phyloP scores from a whole-genome alignment of 2,888 invertebrate species.

The Odontocerum albicorne region DNA sequence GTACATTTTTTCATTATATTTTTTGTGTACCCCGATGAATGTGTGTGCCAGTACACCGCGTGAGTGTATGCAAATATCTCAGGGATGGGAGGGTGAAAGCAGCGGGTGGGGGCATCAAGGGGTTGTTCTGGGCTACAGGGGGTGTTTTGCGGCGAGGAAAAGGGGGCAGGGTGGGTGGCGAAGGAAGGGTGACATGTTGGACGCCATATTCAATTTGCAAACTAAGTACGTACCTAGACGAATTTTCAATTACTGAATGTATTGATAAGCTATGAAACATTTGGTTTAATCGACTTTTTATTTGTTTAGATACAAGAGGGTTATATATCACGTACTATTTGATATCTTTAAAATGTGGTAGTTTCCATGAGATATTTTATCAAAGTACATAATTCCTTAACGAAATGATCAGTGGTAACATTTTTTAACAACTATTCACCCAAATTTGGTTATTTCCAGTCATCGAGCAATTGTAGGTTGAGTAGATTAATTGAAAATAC shows the following conservation, averaged over 20 bases:
- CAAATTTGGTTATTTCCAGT: too few relatives aligned
- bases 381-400: too few relatives aligned
- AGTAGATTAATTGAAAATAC: too few relatives aligned
- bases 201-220: constrained; percentile 25
- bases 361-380: too few relatives aligned
- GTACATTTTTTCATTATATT: constrained; percentile 2
- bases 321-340: too few relatives aligned
- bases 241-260: constrained; percentile 7
- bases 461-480: too few relatives aligned
- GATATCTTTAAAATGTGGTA: too few relatives aligned
- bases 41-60: background rate
- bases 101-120: constrained; percentile 1
- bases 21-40: background rate
- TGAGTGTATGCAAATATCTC: constrained; percentile 23
- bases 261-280: background rate
- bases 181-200: constrained; percentile 19
- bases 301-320: too few relatives aligned
- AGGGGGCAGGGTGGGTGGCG: background rate
- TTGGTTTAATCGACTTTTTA: too few relatives aligned
- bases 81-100: background rate
- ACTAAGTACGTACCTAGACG: constrained; percentile 1
- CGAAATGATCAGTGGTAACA: too few relatives aligned
- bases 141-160: background rate
- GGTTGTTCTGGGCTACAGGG: constrained; percentile 5
- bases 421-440: too few relatives aligned